Base-by-base conservation (phyloP, 2,797 vertebrate genomes). In the Aratinga solstitialis region DNA sequence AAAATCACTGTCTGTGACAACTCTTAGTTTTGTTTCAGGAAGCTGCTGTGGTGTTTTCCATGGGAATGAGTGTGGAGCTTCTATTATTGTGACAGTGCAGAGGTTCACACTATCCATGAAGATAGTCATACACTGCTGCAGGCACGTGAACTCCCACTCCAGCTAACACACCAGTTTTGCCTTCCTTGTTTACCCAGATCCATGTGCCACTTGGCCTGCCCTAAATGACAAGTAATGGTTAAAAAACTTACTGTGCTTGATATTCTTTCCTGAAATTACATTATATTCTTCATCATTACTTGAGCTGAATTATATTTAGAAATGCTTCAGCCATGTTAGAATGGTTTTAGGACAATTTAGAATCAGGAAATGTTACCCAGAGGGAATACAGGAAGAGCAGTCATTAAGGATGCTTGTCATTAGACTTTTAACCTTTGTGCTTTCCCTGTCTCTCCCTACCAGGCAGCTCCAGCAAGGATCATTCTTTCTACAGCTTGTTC, bases 261-360 rank as follows among this genome's bases (percentile, higher is more conserved):
- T 77, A 47, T 69, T 94, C 61, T 77, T 29, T 63, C 78, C 68
- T 75, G 68, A 90, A 89, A 87, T 92, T 58, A 92, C 72, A 72
- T 93, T 89, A 89, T 82, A 62, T 77, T 91, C 89, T 80, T 83
- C 54, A 68, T 72, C 3, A 2, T 56, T 73, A 90, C 67, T 26
- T 58, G 90, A 89, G 78, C 42, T 67, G 87, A 90, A 95, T 92
- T 95, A 92, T 82, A 95, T 93, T 93, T 91, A 85, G 79, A 95
- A 92, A 93, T 87, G 90, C 89, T 95, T 93, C 89, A 92, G 87
- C 75, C 5, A 1, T 48, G 67, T 97, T 79, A 93, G 86, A 95
- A 90, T 92, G 90, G 86, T 94, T 95, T 95, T 90, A 95, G 96
- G 93, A 95, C 87, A 95, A 94, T 96, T 95, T 93, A 83, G 87